These are phyloP conservation scores for Lycia hirtaria DNA, from an alignment of 2,888 invertebrate genomes.

Conservation along the genomic window DNA sequence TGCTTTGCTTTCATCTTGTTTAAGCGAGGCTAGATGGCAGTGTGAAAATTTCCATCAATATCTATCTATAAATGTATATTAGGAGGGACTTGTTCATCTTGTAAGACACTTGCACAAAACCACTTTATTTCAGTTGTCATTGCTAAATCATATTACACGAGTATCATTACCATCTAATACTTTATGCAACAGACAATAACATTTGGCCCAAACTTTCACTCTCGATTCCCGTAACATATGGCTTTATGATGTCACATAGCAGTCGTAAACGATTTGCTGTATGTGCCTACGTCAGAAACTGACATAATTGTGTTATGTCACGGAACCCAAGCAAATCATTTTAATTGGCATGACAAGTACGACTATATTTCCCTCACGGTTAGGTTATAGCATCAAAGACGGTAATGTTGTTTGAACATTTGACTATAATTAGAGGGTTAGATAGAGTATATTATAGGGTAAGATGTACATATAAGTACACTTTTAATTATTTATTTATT, in stretches of 20 bases:
- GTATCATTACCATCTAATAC: background rate
- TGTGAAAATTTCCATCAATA: no score
- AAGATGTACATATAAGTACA: no score
- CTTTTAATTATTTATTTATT: no score
- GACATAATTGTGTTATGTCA: constrained; percentile 8
- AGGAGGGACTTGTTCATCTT: no score
- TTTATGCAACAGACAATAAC: constrained; percentile 11
- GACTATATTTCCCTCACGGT: no score
- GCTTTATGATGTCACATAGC: constrained; percentile 20
- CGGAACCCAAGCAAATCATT: background rate
- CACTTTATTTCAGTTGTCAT: background rate
- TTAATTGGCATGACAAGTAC: constrained; percentile 12
- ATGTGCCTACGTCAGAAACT: constrained; percentile 1
- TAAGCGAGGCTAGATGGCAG: no score
- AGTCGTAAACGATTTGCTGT: constrained; percentile 19
- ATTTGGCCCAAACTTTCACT: constrained; percentile 22
- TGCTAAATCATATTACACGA: no score
- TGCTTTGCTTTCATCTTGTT: no score
- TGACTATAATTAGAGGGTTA: no score
- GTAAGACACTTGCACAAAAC: background rate
- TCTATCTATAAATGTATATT: no score
- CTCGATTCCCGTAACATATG: constrained; percentile 11
- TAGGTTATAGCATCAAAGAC: background rate
- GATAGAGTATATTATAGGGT: no score
- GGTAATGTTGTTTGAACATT: no score